Evolutionary conservation across 2,888 invertebrate genomes (phyloP), one percentile per base, ranked within the genome.

Genomic region (Drosophila recens): DNA sequence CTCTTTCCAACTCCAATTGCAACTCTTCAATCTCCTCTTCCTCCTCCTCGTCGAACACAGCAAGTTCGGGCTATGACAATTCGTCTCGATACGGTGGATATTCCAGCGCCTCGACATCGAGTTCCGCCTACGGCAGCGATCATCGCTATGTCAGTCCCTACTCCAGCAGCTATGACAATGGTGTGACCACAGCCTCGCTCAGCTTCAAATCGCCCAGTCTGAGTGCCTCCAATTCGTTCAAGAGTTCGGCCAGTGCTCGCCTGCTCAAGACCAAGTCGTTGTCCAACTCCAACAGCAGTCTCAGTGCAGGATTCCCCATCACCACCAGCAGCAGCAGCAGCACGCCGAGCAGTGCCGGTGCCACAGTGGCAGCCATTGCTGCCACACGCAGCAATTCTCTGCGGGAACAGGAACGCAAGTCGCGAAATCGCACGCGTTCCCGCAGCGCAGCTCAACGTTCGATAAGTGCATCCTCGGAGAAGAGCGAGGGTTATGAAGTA

Each of bases 401-500:
- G 63, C 90, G 92, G 33, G 92, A 92, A 75, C 93, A 93, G 67
- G 93, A 93, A 56, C 92, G 93, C 49, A 92, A 93, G 65, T 92
- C 92, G 10, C 90, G 93, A 17, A 92, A 90, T 68, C 91, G 93
- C 17, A 91, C 91, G 34, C 89, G 92, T 57, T 91, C 91, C 4
- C 90, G 91, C 52, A 91, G 90, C 34, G 91, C 91, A 5, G 91
- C 91, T 0, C 90, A 92, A 68, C 93, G 95, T 59, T 95, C 95
- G 3, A 91, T 95, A 67, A 96, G 96, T 91, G 94, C 95, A 79
- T 95, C 94, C 52, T 96, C 96, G 13, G 93, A 96, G 72, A 95
- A 96, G 85, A 97, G 97, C 69, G 97, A 97, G 93, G 97, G 97
- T 93, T 97, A 97, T 90, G 95, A 95, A 94, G 97, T 97, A 96